Percentiles rank a stretch among this genome's conserved stretches.
Evolutionary conservation across 2,888 invertebrate species (phyloP).

Genomic region (Eupithecia subfuscata): DNA sequence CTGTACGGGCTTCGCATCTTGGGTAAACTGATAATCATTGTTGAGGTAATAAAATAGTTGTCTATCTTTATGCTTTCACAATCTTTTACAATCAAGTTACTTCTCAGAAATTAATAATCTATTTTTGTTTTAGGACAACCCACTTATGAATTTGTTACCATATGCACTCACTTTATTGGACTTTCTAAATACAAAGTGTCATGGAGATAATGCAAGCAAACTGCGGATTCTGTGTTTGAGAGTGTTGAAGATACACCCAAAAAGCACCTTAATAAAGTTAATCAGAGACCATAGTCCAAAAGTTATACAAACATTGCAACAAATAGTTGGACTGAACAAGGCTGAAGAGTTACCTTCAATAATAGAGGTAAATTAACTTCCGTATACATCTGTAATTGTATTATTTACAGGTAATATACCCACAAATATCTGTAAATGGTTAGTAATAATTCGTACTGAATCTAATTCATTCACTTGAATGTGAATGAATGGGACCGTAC

Average conservation of each 20-base stretch:
- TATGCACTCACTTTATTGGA: conserved; percentile 60
- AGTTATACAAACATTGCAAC: conserved; percentile 55
- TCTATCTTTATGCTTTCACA: not conserved
- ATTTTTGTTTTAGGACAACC: conserved; percentile 24
- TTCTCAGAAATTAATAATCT: not conserved
- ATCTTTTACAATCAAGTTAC: too few relatives aligned
- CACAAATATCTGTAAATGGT: not conserved
- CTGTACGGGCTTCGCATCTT: conserved; percentile 22
- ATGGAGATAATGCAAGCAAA: conserved; percentile 6
- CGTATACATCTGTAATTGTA: not conserved
- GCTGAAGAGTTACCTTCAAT: not conserved
- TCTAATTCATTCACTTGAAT: too few relatives aligned
- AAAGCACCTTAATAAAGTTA: conserved; percentile 50
- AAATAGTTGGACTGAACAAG: conserved; percentile 21
- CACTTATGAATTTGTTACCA: conserved; percentile 46
- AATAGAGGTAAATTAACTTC: conserved; percentile 43
- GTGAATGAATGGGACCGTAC: too few relatives aligned
- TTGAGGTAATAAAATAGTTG: conserved; percentile 18
- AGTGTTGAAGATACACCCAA: conserved; percentile 60
- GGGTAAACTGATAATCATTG: conserved; percentile 22
- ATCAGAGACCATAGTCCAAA: conserved; percentile 48
- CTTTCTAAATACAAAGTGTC: conserved; percentile 49
- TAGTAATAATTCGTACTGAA: not conserved
- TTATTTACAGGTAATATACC: too few relatives aligned
- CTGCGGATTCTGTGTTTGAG: conserved; percentile 17